Base-by-base conservation (phyloP, 1,140 invertebrate species). In the Aradophagus sp. region DNA sequence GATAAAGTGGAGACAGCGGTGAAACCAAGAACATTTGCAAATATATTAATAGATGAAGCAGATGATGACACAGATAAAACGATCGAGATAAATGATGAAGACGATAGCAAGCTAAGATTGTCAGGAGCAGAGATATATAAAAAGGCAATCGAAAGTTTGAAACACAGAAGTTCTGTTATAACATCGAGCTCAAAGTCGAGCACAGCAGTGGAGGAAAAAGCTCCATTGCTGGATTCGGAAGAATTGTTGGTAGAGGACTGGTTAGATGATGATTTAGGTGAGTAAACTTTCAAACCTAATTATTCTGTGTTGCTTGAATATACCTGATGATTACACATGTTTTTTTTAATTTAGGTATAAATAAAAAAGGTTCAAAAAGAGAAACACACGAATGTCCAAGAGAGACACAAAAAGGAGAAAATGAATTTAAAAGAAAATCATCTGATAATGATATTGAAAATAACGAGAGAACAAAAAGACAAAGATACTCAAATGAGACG, bases 221-320 rank as follows among this genome's bases (percentile, higher is more conserved):
- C 79, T 17, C 84, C 82, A 0, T 56, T 88, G 0, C 35, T 88
- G 2, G 80, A 81, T 17, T 79, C 77, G n/a, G 77, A 84, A 15
- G 78, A 86, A 35, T 32, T 78, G 12, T 72, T 86, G 5, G 61
- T 45, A 1, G 63, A 59, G 0, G 80, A 87, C 27, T 87, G 86
- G 86, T 62, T 87, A 5, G 85, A 85, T 12, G 84, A 87, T 53
- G 86, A 87, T 72, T 13, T 87, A 1, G 55, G 67, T 35, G 14
- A 29, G 17, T 35, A 15, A 35, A 15, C 10, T 35, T 7, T 35
- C 1, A 15, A 35, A 16, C 8, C 8, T n/a, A 2, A n/a, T 39
- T 16, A 26, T 5, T 23, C 4, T 23, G 4, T 23, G 4, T 5
- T 8, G 4, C 8, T 23, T 23, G 20, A 8, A 23, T 5, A 23